These are phyloP conservation scores for Drosophila meridiana DNA, from an alignment of 2,888 invertebrate species.

Conservation along the genomic window DNA sequence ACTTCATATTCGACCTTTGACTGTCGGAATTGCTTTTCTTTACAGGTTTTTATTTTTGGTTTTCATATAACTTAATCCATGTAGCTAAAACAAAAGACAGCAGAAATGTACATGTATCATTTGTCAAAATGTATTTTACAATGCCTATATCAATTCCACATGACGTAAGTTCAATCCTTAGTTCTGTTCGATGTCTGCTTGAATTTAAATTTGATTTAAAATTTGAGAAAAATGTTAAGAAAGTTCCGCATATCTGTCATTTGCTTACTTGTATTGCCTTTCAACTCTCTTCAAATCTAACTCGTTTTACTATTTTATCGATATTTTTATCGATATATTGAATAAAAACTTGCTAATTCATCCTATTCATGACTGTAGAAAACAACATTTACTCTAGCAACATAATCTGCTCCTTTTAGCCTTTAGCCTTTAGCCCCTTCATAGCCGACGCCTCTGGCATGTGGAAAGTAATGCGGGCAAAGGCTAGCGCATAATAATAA, in stretches of 20 bases:
- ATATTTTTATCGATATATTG: background rate
- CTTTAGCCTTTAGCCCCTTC: background rate
- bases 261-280: no score
- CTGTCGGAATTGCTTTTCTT: background rate
- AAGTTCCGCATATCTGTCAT: no score
- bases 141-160: background rate
- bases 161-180: background rate
- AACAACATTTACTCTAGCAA: background rate
- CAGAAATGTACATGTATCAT: background rate
- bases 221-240: background rate
- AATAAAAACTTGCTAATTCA: background rate
- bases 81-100: background rate
- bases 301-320: no score
- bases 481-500: slow-evolving; percentile 46
- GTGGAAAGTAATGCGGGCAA: slow-evolving; percentile 40
- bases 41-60: background rate
- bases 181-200: background rate
- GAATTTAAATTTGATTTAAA: background rate
- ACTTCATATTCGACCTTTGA: background rate
- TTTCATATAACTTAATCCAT: background rate
- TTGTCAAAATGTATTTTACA: background rate
- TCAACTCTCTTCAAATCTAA: no score
- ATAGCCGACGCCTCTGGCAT: slow-evolving; percentile 33
- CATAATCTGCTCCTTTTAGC: background rate
- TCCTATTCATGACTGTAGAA: background rate